Percentiles rank a stretch among this genome's conserved stretches.
Evolutionary conservation across 1,140 invertebrate genomes (phyloP).

Genomic region (Archivesica marissinica): DNA sequence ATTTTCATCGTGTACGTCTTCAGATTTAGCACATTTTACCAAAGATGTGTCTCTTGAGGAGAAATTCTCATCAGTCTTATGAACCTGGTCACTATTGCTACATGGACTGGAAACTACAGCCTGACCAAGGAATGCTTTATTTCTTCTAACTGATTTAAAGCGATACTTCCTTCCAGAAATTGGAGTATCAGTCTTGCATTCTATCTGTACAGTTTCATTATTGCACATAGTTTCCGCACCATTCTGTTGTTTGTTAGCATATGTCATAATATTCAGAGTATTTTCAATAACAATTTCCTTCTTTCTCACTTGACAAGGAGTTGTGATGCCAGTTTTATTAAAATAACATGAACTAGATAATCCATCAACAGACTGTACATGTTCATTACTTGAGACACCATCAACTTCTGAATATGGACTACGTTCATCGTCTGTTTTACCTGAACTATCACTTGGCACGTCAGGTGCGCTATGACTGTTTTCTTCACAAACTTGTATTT

Average conservation of each 20-base stretch:
- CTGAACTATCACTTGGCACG: not conserved
- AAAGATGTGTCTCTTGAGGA: too few species aligned
- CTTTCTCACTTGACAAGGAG: not conserved
- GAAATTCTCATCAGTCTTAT: not conserved
- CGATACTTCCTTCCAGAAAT: slow-evolving; percentile 9
- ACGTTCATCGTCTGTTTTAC: not conserved
- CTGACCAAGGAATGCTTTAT: not conserved
- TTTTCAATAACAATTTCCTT: slow-evolving; percentile 38
- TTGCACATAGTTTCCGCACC: not conserved
- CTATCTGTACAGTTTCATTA: not conserved
- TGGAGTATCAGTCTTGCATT: not conserved
- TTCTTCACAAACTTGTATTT: not conserved
- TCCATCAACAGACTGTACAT: not conserved
- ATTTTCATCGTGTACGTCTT: too few species aligned
- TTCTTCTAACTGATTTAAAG: slow-evolving; percentile 34
- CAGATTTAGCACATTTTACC: too few species aligned
- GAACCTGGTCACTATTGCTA: not conserved
- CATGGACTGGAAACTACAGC: not conserved
- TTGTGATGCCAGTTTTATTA: not conserved
- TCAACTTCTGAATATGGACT: not conserved
- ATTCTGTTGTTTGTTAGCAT: not conserved
- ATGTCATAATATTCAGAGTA: not conserved
- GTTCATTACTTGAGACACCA: not conserved
- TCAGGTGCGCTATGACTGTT: not conserved
- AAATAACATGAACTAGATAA: slow-evolving; percentile 27